Evolutionary conservation across 2,797 vertebrate species (phyloP).

Genomic region (Pseudochirops corinnae): DNA sequence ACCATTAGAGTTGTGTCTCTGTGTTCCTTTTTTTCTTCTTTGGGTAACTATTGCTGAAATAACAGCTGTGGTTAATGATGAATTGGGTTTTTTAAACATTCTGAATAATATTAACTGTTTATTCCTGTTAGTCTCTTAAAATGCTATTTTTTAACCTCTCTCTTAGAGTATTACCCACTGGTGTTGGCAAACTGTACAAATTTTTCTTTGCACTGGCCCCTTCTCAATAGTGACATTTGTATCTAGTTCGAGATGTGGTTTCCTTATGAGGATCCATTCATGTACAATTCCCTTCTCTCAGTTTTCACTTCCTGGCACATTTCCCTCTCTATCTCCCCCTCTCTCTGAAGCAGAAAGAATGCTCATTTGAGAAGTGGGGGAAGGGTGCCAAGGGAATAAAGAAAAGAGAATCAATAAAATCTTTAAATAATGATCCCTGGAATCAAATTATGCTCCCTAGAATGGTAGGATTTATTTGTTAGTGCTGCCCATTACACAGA

Average conservation of each 20-base stretch:
- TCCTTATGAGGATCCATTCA: conserved; percentile 62
- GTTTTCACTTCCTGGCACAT: conserved; percentile 56
- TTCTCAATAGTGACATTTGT: conserved; percentile 26
- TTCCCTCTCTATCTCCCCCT: conserved; percentile 42
- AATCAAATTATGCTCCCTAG: conserved; percentile 59
- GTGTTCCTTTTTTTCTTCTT: conserved; percentile 9
- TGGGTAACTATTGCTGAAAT: conserved; percentile 66
- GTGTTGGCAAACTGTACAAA: conserved; percentile 73
- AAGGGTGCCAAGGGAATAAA: conserved; percentile 14
- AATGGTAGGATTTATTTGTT: conserved; percentile 16
- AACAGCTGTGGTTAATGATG: conserved; percentile 63
- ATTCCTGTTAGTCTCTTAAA: conserved; percentile 59
- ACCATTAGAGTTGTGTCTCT: background rate
- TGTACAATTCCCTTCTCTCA: conserved; percentile 44
- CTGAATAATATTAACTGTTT: conserved; percentile 71
- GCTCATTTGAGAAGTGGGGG: conserved; percentile 9
- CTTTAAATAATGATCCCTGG: conserved; percentile 59
- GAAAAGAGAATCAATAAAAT: conserved; percentile 36
- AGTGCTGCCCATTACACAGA: conserved; percentile 21
- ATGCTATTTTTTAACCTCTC: conserved; percentile 57
- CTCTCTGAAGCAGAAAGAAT: conserved; percentile 58
- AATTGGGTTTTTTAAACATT: conserved; percentile 63
- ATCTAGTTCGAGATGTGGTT: conserved; percentile 51
- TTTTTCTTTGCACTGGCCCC: conserved; percentile 55
- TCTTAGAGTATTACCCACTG: conserved; percentile 51